Evolutionary conservation across 2,113 vertebrate species (phyloP), one percentile per base, ranked within the genome.

Genomic region (Hemichromis elongatus): DNA sequence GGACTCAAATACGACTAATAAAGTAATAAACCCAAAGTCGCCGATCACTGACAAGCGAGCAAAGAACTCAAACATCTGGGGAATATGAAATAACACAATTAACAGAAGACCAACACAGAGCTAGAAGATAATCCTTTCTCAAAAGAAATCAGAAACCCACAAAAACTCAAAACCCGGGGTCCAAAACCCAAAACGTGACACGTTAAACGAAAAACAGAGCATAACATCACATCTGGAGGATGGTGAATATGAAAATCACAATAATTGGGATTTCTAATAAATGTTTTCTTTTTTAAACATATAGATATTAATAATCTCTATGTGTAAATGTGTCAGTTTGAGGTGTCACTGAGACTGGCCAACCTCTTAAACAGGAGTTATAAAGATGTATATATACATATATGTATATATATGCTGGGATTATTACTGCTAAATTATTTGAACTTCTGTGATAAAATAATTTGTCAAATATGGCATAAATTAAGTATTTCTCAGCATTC

Each of bases 131-230:
- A 30, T 57, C 55, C 26, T 55, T 55, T 0, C 2, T 59, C 2
- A 59, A 57, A 57, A 57, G 8, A 9, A 59, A 30, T 28, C 56
- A 18, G 0, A 0, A 33, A 61, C 28, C 16, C 28, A 61, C 57
- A 61, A 61, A 61, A 61, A 19, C 28, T 61, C 57, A 33, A 19
- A 61, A 0, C 8, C 19, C 56, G 33, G 56, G 28, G 0, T 33
- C 8, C 56, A 59, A 61, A 33, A 6, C 30, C 30, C 30, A 33
- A 6, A 61, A 19, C 57, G 30, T 5, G 28, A 19, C 16, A 19
- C 57, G 11, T 0, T 0, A 33, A 61, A 61, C 5, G 0, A 61
- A 4, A 61, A 1, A 35, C 6, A 56, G 9, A 12, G 35, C 11
- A 1, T n/a, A 61, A 16, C 28, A 33, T 61, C 57, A 35, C 57